phyloP scores from a whole-genome alignment of 2,888 invertebrate genomes.

The Cacoxenus indagator region DNA sequence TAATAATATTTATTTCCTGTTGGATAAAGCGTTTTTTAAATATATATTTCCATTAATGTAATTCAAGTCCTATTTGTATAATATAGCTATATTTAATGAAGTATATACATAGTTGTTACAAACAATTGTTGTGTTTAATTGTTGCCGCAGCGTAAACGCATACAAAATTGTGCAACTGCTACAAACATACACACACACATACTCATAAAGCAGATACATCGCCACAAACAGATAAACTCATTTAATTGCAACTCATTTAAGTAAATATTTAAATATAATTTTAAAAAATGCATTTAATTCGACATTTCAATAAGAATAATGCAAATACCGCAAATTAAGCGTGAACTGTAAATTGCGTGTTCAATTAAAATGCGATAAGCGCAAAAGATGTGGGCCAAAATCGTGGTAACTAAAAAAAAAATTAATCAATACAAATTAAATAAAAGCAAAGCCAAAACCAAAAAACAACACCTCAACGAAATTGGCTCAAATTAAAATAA shows the following conservation, averaged over 20 bases:
- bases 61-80: no score
- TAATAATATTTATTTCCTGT: no score
- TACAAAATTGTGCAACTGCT: constrained; percentile 3
- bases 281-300: not conserved
- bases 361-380: not conserved
- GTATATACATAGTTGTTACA: no score
- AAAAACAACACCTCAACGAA: no score
- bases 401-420: not conserved
- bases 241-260: constrained; percentile 3
- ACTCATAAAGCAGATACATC: not conserved
- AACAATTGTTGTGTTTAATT: no score
- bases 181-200: not conserved
- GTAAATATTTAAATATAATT: constrained; percentile 14
- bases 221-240: not conserved
- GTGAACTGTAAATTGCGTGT: not conserved
- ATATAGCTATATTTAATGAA: not conserved
- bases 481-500: no score
- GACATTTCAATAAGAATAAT: not conserved
- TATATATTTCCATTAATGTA: no score
- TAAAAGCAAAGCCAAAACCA: no score
- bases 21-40: no score
- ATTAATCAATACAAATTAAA: no score
- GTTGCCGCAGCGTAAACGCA: not conserved
- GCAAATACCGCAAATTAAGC: not conserved
- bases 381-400: not conserved